Base-by-base conservation (phyloP, 53 echinoderm and acorn worm species). In the Henricia sp. region DNA sequence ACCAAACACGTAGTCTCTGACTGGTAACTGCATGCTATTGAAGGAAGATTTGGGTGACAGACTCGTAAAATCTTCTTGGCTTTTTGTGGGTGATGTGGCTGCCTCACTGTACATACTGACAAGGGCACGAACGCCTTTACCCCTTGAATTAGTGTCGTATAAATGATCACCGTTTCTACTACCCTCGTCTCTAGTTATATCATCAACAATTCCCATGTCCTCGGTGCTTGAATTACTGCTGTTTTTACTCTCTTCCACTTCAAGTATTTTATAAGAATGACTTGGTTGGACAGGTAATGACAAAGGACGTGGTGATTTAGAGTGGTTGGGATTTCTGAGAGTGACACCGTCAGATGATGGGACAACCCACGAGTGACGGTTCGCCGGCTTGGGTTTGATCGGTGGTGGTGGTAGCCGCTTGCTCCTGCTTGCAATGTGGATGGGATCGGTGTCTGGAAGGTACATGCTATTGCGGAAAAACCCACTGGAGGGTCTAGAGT, bases 381-480 rank as follows among this genome's bases (percentile, higher is more conserved):
- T 86, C 64, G 63, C 65, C 34, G 86, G 86, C 39, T 86, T 86
- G 6, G 86, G 86, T 67, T 86, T 86, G 34, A 76, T 86, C 21
- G 86, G 86, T 41, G 84, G 84, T 29, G 86, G 86, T 0, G 86
- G 86, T 13, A 70, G 52, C 34, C 41, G 53, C 43, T 75, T 86
- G 27, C 52, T 66, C 38, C 54, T 41, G 43, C 67, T 36, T 20
- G 68, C 35, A 1, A 68, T 52, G 27, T 67, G 67, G 55, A 76
- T 86, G 38, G 86, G 68, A 71, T 70, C 76, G 33, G 66, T 68
- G 67, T 76, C 76, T 74, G 86, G 86, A 74, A 86, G 86, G 67
- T 75, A 86, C 52, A 86, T 67, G 63, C 72, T 86, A 67, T 86
- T 86, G 50, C 76, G 52, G 50, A 86, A 68, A 55, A 86, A 86